Conservation (phyloP, 2,113 vertebrate genomes). For the Tetrax tetrax region DNA sequence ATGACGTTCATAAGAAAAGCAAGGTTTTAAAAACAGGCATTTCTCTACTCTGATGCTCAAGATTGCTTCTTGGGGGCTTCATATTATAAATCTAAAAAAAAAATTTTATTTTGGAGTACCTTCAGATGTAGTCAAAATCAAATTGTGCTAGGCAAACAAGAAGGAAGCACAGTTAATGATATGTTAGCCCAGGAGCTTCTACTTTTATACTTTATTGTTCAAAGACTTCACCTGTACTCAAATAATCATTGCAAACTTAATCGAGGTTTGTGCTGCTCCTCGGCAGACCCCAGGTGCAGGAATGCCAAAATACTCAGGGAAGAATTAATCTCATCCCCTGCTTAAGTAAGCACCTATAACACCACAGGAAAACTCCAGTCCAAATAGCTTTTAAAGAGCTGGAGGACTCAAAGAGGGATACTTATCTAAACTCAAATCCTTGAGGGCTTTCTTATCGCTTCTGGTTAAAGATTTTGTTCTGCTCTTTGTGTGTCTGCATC, state of each 20-base stretch:
- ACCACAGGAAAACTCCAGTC: neutral
- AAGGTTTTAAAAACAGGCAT: neutral
- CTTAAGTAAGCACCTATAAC: neutral
- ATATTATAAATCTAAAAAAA: neutral
- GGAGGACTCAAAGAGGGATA: neutral
- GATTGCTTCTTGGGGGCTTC: neutral
- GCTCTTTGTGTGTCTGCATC: constrained; percentile 21
- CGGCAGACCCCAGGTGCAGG: neutral
- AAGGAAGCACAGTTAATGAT: neutral
- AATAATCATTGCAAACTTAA: neutral
- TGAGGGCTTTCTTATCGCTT: neutral
- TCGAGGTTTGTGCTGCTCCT: neutral
- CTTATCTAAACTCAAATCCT: neutral
- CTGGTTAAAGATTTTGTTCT: neutral
- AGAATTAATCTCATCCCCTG: neutral
- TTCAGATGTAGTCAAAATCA: neutral
- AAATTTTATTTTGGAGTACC: neutral
- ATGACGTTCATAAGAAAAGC: neutral
- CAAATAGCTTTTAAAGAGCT: neutral
- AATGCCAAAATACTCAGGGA: neutral
- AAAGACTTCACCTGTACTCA: neutral
- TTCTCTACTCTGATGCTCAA: neutral
- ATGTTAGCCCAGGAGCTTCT: neutral
- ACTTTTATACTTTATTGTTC: neutral
- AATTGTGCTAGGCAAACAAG: neutral